Conservation (phyloP, 2,113 vertebrate species). For the Nothobranchius kuhntae region DNA sequence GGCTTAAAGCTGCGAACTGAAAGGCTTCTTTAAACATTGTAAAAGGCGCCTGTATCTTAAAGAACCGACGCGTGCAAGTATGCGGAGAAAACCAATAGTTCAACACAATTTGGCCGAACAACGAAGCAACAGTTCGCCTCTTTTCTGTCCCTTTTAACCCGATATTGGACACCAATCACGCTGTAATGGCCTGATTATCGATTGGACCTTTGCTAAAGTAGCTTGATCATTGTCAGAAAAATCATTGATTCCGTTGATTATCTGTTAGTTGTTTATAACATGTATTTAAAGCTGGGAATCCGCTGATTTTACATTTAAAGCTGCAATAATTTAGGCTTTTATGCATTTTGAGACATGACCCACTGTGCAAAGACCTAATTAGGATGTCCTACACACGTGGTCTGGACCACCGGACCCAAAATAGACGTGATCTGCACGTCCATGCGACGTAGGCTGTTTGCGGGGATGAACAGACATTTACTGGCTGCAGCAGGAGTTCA, state of each 20-base stretch:
- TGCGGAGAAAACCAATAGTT: slow-evolving; percentile 44
- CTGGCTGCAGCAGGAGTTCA: slow-evolving; percentile 40
- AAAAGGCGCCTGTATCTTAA: slow-evolving; percentile 75
- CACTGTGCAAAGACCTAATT: no score
- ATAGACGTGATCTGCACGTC: no score
- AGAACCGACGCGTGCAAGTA: slow-evolving; percentile 54
- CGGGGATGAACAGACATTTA: slow-evolving; percentile 43
- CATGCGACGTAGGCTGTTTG: no score
- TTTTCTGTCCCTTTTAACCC: slow-evolving; percentile 12
- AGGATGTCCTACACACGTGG: no score
- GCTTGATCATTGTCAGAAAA: slow-evolving; percentile 42
- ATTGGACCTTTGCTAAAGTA: slow-evolving; percentile 25
- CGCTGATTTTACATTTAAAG: not conserved
- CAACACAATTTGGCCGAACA: slow-evolving; percentile 42
- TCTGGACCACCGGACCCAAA: no score
- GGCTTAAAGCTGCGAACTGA: slow-evolving; percentile 62
- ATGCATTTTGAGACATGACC: slow-evolving; percentile 21
- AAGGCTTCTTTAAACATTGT: slow-evolving; percentile 56
- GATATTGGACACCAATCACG: slow-evolving; percentile 24
- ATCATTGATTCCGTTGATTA: slow-evolving; percentile 39
- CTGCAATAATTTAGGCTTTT: not conserved
- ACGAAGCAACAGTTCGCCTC: slow-evolving; percentile 39
- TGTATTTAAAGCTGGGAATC: not conserved
- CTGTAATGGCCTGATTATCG: slow-evolving; percentile 28
- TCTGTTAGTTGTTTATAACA: slow-evolving; percentile 17